phyloP scores from a whole-genome alignment of 1,140 invertebrate genomes.

The Hetaerina americana region DNA sequence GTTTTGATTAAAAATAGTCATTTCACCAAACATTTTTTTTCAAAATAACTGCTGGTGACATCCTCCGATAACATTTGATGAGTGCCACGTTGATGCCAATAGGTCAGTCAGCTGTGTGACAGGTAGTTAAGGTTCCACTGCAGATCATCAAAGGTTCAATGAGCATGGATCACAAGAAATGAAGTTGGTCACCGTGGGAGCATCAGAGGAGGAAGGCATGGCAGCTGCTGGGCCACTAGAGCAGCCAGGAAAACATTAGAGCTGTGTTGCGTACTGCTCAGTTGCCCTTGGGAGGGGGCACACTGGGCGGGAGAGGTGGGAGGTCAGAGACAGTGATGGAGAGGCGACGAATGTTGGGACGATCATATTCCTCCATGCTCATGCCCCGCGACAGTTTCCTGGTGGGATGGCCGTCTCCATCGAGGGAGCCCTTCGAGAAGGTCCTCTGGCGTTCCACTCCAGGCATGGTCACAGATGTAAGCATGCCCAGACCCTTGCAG shows the following conservation, averaged over 20 bases:
- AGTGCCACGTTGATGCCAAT: background rate
- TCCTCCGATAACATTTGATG: background rate
- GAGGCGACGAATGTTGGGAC: conserved; percentile 57
- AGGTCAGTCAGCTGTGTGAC: background rate
- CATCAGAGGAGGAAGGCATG: background rate
- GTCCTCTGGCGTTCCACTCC: conserved; percentile 48
- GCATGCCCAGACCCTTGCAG: conserved; percentile 63
- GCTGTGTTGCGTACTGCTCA: background rate
- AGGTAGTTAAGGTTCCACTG: background rate
- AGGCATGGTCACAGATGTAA: conserved; percentile 57
- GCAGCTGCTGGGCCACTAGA: background rate
- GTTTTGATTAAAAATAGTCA: background rate
- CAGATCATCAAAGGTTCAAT: background rate
- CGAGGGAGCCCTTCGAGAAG: conserved; percentile 37
- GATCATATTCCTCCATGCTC: conserved; percentile 74
- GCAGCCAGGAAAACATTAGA: background rate
- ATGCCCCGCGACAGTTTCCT: conserved; percentile 45
- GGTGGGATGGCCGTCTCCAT: conserved; percentile 28
- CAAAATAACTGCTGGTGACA: background rate
- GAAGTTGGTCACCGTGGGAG: background rate
- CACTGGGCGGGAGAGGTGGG: background rate
- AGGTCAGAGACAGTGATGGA: conserved; percentile 38
- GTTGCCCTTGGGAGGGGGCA: background rate
- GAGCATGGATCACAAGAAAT: background rate
- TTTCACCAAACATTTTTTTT: background rate